Evolutionary conservation across 1,140 invertebrate genomes (phyloP), one percentile per base, ranked within the genome.

Genomic region (Zaprionus capensis): DNA sequence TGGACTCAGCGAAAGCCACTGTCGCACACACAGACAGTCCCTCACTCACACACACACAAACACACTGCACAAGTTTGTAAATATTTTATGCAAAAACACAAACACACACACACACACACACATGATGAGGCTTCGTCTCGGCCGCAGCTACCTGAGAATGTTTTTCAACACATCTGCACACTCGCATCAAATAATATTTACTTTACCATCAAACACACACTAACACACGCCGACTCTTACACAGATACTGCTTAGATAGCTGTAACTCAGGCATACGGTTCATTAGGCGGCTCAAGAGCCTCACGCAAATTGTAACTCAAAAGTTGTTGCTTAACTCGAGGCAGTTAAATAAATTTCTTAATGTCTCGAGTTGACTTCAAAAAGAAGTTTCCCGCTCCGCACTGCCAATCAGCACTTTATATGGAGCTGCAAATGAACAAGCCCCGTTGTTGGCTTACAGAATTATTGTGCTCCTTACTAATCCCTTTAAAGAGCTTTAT

Each of bases 1-100:
- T 88, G 85, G 85, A 88, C 85, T 88, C 79, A 64, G 71, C 56
- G 69, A 79, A 84, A 84, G 81, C 81, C 81, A 84, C 70, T 71
- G 69, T 61, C 68, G 44, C 58, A 59, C 66, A 64, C 51, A 67
- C 59, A 46, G n/a, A 17, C 41, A 46, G 5, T 44, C 38, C n/a
- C 38, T 44, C 41, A 46, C 31, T 11, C 31, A 11, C 28, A 31
- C 56, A 46, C 34, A 72, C 61, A 82, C 71, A 74, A 56, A 73
- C 59, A 64, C 41, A 67, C 51, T 56, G n/a, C 4, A 73, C 70
- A 84, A 90, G 68, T 84, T 85, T 81, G 84, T 88, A 88, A 88
- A 88, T 88, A 88, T 88, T 88, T 88, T 88, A 88, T 90, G 84
- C 84, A 88, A 84, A 88, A 90, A 84, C 84, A 84, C 84, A 87